phyloP scores from a whole-genome alignment of 2,797 vertebrate genomes.

The Sciurus carolinensis region DNA sequence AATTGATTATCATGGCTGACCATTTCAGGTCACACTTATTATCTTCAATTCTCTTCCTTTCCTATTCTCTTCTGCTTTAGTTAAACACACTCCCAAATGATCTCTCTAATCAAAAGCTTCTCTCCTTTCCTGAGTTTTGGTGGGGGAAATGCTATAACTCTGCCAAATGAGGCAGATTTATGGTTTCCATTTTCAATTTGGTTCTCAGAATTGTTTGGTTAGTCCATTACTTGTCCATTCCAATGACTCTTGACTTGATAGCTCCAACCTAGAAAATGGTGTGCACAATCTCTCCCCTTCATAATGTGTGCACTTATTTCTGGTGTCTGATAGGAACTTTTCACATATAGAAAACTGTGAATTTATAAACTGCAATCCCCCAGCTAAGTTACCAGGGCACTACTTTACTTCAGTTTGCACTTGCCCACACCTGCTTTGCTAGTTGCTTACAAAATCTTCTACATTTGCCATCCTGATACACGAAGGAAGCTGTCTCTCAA shows the following conservation, averaged over 20 bases:
- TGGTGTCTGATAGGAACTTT: neutral
- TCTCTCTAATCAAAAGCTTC: constrained; percentile 22
- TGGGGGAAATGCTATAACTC: neutral
- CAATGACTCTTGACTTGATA: constrained; percentile 36
- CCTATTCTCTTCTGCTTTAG: neutral
- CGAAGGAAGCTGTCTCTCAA: neutral
- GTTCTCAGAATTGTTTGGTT: constrained; percentile 35
- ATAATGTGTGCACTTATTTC: neutral
- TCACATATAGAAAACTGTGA: neutral
- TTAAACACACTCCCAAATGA: neutral
- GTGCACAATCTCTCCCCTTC: neutral
- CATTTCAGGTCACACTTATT: neutral
- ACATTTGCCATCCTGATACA: too few relatives aligned
- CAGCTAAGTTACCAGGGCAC: neutral
- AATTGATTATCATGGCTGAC: neutral
- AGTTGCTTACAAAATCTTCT: neutral
- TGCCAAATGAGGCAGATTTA: constrained; percentile 53
- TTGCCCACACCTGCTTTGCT: neutral
- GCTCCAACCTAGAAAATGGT: neutral
- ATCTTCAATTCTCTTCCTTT: neutral
- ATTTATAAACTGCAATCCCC: neutral
- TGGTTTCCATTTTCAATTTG: constrained; percentile 56
- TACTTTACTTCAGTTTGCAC: neutral
- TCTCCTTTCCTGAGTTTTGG: neutral
- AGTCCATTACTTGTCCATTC: constrained; percentile 41